phyloP scores from a whole-genome alignment of 1,140 invertebrate genomes.

The Cherax destructor region DNA sequence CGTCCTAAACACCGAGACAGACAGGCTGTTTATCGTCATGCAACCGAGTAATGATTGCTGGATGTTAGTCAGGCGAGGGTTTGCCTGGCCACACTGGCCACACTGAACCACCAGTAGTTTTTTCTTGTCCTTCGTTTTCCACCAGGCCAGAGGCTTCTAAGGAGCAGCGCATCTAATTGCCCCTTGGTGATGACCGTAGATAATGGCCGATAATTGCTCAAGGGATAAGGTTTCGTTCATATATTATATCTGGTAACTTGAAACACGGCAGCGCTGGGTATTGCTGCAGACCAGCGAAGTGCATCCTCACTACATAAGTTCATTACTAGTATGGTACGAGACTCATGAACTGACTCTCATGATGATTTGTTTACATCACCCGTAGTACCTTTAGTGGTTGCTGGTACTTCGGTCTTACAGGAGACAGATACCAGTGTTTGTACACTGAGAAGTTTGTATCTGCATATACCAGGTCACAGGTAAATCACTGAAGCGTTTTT shows the following conservation, averaged over 20 bases:
- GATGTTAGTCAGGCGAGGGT: background rate
- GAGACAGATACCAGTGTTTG: too few species aligned
- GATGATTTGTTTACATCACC: too few species aligned
- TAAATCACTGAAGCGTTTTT: too few species aligned
- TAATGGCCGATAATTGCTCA: background rate
- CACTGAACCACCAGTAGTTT: too few species aligned
- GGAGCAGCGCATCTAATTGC: background rate
- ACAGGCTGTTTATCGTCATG: background rate
- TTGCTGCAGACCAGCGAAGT: background rate
- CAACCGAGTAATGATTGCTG: background rate
- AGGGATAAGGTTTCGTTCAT: background rate
- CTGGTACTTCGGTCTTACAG: too few species aligned
- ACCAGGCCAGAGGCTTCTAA: background rate
- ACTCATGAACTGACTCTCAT: too few species aligned
- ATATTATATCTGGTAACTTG: background rate
- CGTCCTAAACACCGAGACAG: background rate
- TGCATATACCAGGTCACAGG: too few species aligned
- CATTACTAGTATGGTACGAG: too few species aligned
- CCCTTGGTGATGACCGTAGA: background rate
- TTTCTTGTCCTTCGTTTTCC: background rate
- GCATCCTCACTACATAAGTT: too few species aligned
- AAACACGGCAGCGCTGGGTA: background rate
- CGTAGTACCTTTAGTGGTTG: too few species aligned
- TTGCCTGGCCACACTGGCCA: background rate
- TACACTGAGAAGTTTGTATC: too few species aligned